Evolutionary conservation across 2,888 invertebrate genomes (phyloP), one percentile per base, ranked within the genome.

Genomic region (Lasioglossum oenotherae): DNA sequence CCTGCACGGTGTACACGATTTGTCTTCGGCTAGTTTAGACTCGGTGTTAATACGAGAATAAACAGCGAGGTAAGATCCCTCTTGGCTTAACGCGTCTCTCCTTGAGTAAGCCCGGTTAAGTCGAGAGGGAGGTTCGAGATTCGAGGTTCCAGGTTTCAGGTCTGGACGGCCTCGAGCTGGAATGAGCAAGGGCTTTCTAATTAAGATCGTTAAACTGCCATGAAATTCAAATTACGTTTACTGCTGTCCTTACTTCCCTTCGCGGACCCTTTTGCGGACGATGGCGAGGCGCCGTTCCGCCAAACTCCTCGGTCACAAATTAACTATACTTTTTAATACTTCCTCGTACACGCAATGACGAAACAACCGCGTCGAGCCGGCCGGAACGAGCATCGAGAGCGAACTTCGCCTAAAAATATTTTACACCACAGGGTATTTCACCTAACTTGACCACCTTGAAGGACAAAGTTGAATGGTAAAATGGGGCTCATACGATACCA

Each of bases 191-290:
- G 88, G 93, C 93, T 93, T 93, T 93, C 94, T 94, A 94, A 94
- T 94, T 94, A 94, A 94, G 94, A 94, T 93, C 94, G 94, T 94
- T 94, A 94, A 94, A 94, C 93, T 93, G 93, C 93, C 93, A 94
- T 94, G 94, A 94, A 94, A 94, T 94, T 94, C 94, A 94, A 94
- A 94, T 94, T 93, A 93, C 93, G 92, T 93, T 94, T 93, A 92
- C 92, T 92, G 91, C 90, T 90, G 88, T 89, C 89, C 92, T 89
- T 90, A 90, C 82, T 88, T 89, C 91, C 87, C 92, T 87, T 87
- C 86, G 88, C 90, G 89, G 88, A 89, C 88, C 90, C 88, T 89
- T 85, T 86, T 87, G 90, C 82, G 92, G 91, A 88, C 89, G 90
- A 85, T 81, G 83, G 81, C 80, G 79, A 87, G 44, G 67, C 83